phyloP scores from a whole-genome alignment of 2,113 vertebrate genomes.

The Dicerorhinus sumatrensis region DNA sequence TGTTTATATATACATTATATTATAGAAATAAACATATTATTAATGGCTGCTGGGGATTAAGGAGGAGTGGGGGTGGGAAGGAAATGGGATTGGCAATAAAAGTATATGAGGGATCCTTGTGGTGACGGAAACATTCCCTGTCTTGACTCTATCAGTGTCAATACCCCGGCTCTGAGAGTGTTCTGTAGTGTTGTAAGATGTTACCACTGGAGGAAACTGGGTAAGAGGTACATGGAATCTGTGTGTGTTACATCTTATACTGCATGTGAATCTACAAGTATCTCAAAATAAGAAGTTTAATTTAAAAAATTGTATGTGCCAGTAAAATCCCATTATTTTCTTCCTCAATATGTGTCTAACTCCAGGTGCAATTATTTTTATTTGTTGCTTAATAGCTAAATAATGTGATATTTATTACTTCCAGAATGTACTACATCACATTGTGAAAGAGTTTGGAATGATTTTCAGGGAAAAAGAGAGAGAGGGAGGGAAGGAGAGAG shows the following conservation, averaged over 20 bases:
- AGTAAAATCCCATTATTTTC: neutral
- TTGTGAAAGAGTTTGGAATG: neutral
- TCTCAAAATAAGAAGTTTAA: neutral
- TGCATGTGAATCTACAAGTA: neutral
- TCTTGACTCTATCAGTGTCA: neutral
- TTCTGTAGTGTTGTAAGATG: neutral
- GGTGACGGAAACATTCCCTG: neutral
- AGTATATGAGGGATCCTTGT: neutral
- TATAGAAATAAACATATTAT: neutral
- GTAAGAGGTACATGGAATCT: accelerated
- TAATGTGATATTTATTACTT: neutral
- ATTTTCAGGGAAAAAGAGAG: neutral
- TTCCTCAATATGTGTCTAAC: neutral
- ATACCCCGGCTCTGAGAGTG: neutral
- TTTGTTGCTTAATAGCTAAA: neutral
- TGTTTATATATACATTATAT: neutral
- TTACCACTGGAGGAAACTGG: neutral
- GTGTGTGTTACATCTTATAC: neutral
- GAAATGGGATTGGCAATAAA: neutral
- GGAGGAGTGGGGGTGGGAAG: neutral
- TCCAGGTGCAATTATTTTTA: neutral
- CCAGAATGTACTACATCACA: neutral
- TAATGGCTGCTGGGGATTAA: neutral
- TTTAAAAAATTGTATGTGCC: neutral
- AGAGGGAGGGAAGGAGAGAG: neutral